Base-by-base conservation (phyloP, 2,888 invertebrate species). In the Spodoptera exigua region DNA sequence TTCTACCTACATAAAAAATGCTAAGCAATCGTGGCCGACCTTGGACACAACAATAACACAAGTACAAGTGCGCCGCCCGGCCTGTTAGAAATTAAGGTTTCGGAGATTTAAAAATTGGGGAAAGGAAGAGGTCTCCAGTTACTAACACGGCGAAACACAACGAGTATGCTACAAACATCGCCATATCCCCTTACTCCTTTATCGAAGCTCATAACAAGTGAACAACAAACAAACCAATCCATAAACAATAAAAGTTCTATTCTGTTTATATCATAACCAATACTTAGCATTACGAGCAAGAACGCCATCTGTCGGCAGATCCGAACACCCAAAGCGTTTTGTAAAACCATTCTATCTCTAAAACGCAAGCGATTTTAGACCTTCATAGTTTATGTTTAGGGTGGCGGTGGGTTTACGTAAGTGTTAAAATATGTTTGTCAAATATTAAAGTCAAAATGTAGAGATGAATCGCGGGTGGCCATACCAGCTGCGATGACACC, bases 391-490 rank as follows among this genome's bases (percentile, higher is more conserved):
- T 16, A 21, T 0, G 0, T 32, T 78, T 80, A 75, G 61, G 57
- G 21, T 45, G 32, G 21, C 32, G n/a, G 11, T 16, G 7, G 2
- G 13, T 14, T 46, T 47, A 9, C 0, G 14, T 2, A 11, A 18
- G 14, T 58, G 59, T 37, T 55, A 27, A 52, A 65, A 65, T 51
- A 65, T 73, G 70, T 3, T 66, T 18, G 68, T 61, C 68, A 79
- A 74, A 62, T 80, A 81, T 79, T 81, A 79, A 86, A 90, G 89
- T 91, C 88, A 88, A 87, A 82, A 76, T 76, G 81, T 79, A 76
- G 79, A 83, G 79, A 80, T 80, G 83, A 84, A 65, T 84, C 87
- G 85, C 88, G 93, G 93, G 93, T 92, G 92, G 93, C 86, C 92
- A 87, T 86, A 85, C 85, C 84, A 87, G 84, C 84, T 86, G 88